A percentile compares a stretch with the other conserved stretches of the same genome.
Conservation (phyloP, 2,113 vertebrate species). For the Dicerorhinus sumatrensis region DNA sequence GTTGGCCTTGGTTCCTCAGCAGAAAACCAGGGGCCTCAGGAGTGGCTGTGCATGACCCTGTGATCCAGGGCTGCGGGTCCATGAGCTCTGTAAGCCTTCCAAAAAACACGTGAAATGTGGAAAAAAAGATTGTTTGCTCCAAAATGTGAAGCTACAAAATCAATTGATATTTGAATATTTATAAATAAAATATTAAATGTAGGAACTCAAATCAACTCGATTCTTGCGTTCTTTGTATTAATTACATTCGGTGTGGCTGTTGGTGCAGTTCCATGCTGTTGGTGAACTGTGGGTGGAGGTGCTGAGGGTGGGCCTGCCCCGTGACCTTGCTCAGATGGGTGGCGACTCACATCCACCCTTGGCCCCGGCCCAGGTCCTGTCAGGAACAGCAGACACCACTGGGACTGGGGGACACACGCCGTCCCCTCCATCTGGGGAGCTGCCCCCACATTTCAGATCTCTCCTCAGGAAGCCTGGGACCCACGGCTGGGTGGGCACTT, state of each 20-base stretch:
- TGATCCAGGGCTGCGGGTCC: neutral
- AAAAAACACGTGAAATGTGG: no score
- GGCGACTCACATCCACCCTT: no score
- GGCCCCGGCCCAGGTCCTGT: no score
- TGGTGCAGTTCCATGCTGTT: neutral
- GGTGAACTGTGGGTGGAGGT: neutral
- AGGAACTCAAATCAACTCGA: no score
- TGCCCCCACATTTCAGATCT: no score
- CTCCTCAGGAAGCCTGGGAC: no score
- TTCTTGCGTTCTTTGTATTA: no score
- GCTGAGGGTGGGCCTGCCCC: neutral
- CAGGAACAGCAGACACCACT: no score
- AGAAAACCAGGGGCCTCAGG: neutral
- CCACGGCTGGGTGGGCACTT: no score
- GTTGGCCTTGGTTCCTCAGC: neutral
- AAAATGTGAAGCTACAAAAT: neutral
- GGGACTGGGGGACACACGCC: no score
- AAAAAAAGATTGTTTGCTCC: neutral
- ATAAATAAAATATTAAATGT: neutral
- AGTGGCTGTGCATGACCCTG: neutral
- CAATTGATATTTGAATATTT: neutral
- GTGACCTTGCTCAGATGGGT: neutral
- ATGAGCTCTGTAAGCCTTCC: neutral
- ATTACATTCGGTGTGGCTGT: no score
- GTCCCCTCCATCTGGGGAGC: no score